Percentiles rank a stretch among this genome's conserved stretches.
phyloP scores from a whole-genome alignment of 2,113 vertebrate genomes.

The Montifringilla adamsi region DNA sequence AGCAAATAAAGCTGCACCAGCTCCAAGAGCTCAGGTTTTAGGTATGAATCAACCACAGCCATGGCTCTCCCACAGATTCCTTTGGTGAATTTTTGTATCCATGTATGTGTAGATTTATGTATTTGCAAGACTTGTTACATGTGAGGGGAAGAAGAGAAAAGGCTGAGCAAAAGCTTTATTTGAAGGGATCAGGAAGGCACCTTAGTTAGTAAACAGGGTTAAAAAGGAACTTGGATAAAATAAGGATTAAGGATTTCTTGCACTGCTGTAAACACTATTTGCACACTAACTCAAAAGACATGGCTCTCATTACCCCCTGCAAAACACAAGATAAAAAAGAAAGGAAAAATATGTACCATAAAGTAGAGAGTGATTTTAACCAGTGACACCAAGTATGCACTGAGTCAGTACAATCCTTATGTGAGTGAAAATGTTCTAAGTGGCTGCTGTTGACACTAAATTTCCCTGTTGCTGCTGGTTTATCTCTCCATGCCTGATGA shows the following conservation, averaged over 20 bases:
- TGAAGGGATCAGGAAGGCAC: neutral
- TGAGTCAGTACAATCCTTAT: neutral
- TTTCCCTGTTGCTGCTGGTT: neutral
- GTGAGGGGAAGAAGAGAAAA: neutral
- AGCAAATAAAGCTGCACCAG: neutral
- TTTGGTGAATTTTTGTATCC: neutral
- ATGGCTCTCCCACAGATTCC: neutral
- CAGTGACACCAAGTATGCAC: neutral
- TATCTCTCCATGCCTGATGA: neutral
- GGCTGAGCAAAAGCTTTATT: neutral
- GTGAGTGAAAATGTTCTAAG: neutral
- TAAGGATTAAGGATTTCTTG: neutral
- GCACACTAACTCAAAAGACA: accelerated
- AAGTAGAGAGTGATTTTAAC: neutral
- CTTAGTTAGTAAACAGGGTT: neutral
- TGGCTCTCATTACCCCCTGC: neutral
- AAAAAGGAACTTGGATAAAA: neutral
- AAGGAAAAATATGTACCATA: neutral
- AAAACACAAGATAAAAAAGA: neutral
- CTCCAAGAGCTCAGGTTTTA: neutral
- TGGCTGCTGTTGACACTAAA: neutral
- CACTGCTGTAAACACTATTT: neutral
- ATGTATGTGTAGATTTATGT: neutral
- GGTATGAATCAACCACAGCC: neutral
- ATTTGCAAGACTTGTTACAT: neutral